phyloP scores from a whole-genome alignment of 2,888 invertebrate species.

The Rosalia funebris region DNA sequence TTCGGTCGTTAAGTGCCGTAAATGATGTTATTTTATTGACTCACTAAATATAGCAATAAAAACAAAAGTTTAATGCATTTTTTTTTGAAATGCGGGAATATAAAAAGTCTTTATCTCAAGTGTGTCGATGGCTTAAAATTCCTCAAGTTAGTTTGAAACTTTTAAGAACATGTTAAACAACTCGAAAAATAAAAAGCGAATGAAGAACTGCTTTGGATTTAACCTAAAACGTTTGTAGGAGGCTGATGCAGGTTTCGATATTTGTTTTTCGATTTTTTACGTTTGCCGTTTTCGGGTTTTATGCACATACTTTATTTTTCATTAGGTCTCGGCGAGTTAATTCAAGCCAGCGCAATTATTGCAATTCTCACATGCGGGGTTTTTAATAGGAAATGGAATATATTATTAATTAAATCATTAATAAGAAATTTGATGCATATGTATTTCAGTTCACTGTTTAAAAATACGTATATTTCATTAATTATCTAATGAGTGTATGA shows the following conservation, averaged over 20 bases:
- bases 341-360: no score
- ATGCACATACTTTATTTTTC: slow-evolving; percentile 36
- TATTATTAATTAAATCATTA: no score
- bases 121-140: slow-evolving; percentile 51
- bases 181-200: slow-evolving; percentile 42
- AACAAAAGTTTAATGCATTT: slow-evolving; percentile 55
- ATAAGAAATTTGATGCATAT: no score
- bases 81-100: slow-evolving; percentile 43
- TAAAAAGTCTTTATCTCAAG: slow-evolving; percentile 46
- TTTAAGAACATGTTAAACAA: slow-evolving; percentile 51
- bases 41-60: slow-evolving; percentile 52
- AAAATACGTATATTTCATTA: no score
- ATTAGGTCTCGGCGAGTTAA: slow-evolving; percentile 33
- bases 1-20: slow-evolving; percentile 38
- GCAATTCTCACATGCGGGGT: no score
- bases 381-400: no score
- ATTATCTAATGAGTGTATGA: no score
- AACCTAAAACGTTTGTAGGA: slow-evolving; percentile 45
- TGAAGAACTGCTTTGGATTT: slow-evolving; percentile 38
- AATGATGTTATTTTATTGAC: slow-evolving; percentile 45
- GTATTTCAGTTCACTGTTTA: no score
- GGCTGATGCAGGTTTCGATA: slow-evolving; percentile 40
- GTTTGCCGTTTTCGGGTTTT: slow-evolving; percentile 27
- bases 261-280: slow-evolving; percentile 32
- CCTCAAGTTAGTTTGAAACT: slow-evolving; percentile 47